Conservation (phyloP, 2,113 vertebrate genomes). For the Lethenteron camtschaticum region DNA sequence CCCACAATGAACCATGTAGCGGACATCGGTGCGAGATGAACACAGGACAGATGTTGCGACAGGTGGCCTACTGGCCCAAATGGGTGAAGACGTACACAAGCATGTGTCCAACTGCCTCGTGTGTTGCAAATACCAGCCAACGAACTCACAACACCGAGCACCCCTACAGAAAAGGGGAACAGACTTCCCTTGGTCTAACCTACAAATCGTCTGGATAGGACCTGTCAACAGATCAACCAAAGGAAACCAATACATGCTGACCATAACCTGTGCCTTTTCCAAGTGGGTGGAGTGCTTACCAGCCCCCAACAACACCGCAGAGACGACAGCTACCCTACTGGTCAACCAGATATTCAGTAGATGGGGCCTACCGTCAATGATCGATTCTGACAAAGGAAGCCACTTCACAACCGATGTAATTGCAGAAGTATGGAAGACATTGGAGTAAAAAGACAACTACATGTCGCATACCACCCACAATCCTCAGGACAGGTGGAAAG, state of each 20-base stretch:
- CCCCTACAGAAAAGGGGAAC: constrained; percentile 5
- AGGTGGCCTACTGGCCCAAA: constrained; percentile 2
- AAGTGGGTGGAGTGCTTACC: too few species aligned
- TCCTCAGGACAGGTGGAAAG: too few species aligned
- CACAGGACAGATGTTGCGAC: constrained; percentile 5
- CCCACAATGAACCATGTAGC: constrained; percentile 6
- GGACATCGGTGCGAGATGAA: constrained; percentile 3
- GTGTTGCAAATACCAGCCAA: constrained; percentile 10
- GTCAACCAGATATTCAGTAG: too few species aligned
- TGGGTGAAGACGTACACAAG: too few species aligned
- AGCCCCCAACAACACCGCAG: neutral
- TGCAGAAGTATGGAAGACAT: constrained; percentile 3
- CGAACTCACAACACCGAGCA: constrained; percentile 7
- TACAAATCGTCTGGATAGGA: constrained; percentile 3
- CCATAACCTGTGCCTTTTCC: too few species aligned
- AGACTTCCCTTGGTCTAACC: constrained; percentile 1
- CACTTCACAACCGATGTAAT: constrained; percentile 7
- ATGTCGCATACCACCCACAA: too few species aligned
- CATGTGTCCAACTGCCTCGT: constrained; percentile 3
- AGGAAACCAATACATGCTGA: too few species aligned
- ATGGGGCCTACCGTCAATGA: too few species aligned
- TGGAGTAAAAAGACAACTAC: neutral
- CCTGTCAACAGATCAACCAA: constrained; percentile 10
- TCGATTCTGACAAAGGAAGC: too few species aligned
- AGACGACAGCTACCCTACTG: too few species aligned